Base-by-base conservation (phyloP, 23 tunicate species). In the Clavelina lepadiformis region DNA sequence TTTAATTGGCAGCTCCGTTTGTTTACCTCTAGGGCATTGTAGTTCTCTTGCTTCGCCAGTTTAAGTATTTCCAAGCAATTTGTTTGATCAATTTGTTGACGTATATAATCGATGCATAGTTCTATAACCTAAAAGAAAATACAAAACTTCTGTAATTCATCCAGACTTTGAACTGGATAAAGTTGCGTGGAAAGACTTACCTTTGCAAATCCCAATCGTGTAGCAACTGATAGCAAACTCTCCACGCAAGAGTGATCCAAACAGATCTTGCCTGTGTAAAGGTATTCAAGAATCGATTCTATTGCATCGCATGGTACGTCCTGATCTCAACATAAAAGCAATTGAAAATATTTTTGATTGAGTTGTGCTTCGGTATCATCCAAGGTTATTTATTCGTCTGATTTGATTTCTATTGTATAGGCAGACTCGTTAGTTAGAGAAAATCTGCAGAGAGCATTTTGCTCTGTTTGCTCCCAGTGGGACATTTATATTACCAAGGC, bases 81-180 rank as follows among this genome's bases (percentile, higher is more conserved):
- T 24, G 79, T 77, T 47, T 63, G 72, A 49, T 85, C 94, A 23
- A 85, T 85, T 46, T 85, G 94, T 61, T 85, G 80, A 2, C 75
- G 84, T 6, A 85, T 55, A 56, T 85, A 85, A 25, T 71, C 69
- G 20, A 69, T 54, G 28, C 94, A 85, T 19, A 85, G 32, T 33
- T 71, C 67, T 2, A 78, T 29, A 37, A 85, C 68, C 94, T 83
- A 45, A 47, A 76, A 68, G 15, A 11, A 35, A 56, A n/a, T n/a
- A n/a, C n/a, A n/a, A n/a, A n/a, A n/a, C n/a, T n/a, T n/a, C n/a
- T n/a, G n/a, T n/a, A n/a, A n/a, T n/a, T n/a, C n/a, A n/a, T n/a
- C n/a, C n/a, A n/a, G n/a, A n/a, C n/a, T n/a, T n/a, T n/a, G n/a
- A n/a, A n/a, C n/a, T n/a, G n/a, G n/a, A n/a, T n/a, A n/a, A n/a